Conservation (phyloP, 2,113 vertebrate genomes). For the Poeciliopsis prolifica region DNA sequence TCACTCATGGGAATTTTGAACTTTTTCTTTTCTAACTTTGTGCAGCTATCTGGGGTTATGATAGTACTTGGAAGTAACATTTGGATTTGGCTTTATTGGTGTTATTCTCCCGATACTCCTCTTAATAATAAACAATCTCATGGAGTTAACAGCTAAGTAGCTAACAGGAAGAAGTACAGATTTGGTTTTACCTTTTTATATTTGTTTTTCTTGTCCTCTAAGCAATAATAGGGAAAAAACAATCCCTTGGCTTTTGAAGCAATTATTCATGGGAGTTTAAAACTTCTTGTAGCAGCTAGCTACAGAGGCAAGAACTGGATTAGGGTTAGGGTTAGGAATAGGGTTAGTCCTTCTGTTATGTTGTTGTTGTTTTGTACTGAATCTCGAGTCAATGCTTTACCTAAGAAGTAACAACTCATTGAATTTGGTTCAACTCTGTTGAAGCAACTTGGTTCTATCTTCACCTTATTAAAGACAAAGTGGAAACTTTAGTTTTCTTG, state of each 20-base stretch:
- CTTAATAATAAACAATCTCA: too few species aligned
- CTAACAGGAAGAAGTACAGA: too few species aligned
- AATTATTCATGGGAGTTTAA: not conserved
- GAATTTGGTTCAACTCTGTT: constrained; percentile 17
- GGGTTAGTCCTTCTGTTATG: not conserved
- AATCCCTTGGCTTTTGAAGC: not conserved
- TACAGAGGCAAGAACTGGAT: not conserved
- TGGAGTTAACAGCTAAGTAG: too few species aligned
- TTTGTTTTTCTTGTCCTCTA: too few species aligned
- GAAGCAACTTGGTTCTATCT: constrained; percentile 34
- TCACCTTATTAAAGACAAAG: constrained; percentile 9
- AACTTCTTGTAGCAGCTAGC: too few species aligned
- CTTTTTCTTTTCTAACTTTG: not conserved
- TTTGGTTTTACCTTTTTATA: too few species aligned
- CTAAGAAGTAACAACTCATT: not conserved
- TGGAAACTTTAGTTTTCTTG: constrained; percentile 15
- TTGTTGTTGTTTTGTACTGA: not conserved
- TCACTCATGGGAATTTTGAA: not conserved
- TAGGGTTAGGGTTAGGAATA: too few species aligned
- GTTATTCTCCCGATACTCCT: too few species aligned
- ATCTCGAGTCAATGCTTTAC: not conserved
- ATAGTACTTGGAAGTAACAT: too few species aligned
- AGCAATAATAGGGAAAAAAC: too few species aligned
- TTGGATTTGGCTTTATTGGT: too few species aligned
- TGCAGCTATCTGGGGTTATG: not conserved